These are phyloP conservation scores for Scylla paramamosain DNA, from an alignment of 1,140 invertebrate genomes.

Conservation along the genomic window DNA sequence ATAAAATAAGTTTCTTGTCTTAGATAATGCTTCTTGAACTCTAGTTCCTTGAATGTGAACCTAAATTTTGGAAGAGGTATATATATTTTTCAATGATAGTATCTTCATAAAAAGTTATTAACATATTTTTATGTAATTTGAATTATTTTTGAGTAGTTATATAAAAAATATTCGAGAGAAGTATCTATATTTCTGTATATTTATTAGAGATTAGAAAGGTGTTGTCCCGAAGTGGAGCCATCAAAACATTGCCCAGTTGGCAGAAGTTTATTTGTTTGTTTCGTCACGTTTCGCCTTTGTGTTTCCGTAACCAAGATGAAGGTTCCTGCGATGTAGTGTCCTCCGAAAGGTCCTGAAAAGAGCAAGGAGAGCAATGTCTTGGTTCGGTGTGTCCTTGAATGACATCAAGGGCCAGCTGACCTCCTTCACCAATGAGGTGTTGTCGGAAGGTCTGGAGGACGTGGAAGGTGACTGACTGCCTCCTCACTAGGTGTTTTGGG, in stretches of 20 bases:
- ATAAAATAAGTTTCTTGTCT: too few species aligned
- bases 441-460: conserved; percentile 70
- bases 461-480: conserved; percentile 36
- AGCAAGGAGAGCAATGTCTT: conserved; percentile 59
- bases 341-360: too few species aligned
- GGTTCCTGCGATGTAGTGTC: conserved; percentile 36
- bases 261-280: conserved; percentile 32
- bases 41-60: too few species aligned
- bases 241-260: conserved; percentile 73
- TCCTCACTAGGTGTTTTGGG: background rate
- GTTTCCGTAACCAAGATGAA: background rate
- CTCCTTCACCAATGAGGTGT: conserved; percentile 60
- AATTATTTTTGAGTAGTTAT: background rate
- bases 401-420: conserved; percentile 73
- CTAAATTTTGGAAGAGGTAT: too few species aligned
- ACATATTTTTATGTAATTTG: too few species aligned
- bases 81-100: too few species aligned
- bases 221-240: conserved; percentile 10
- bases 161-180: background rate
- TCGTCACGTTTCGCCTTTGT: background rate
- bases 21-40: too few species aligned
- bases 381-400: conserved; percentile 68
- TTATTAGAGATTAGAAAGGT: background rate
- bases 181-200: background rate
- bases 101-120: too few species aligned